A percentile compares a stretch with the other conserved stretches of the same genome.
phyloP scores from a whole-genome alignment of 2,797 vertebrate species.

The Enteromius thamalakanensis region DNA sequence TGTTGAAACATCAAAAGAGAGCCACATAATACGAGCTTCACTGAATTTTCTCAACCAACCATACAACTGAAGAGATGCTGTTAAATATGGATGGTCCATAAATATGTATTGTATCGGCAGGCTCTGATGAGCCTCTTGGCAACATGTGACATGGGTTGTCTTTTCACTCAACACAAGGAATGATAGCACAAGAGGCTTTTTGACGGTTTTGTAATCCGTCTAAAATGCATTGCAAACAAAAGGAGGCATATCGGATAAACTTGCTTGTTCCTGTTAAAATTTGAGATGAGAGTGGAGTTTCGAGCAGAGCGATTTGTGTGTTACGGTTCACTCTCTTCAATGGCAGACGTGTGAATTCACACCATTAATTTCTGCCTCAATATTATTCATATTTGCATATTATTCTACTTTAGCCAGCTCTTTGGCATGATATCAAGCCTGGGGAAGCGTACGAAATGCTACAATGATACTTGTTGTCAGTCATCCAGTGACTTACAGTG shows the following conservation, averaged over 20 bases:
- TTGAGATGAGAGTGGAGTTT: background rate
- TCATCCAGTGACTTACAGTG: background rate
- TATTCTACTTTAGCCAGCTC: background rate
- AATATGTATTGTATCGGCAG: conserved; percentile 34
- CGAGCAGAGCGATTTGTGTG: background rate
- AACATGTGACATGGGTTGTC: conserved; percentile 1
- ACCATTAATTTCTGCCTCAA: background rate
- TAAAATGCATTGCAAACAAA: background rate
- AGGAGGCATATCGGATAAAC: background rate
- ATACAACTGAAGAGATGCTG: conserved; percentile 56
- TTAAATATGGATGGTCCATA: conserved; percentile 51
- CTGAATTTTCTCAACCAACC: conserved; percentile 64
- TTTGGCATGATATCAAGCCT: background rate
- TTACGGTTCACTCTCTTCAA: background rate
- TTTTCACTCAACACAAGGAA: background rate
- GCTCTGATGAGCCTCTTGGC: conserved; percentile 35
- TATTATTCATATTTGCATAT: conserved; percentile 13
- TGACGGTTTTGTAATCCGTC: background rate
- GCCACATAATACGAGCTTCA: conserved; percentile 62
- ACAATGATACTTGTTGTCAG: conserved; percentile 3
- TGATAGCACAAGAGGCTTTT: background rate
- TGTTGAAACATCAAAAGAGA: conserved; percentile 68
- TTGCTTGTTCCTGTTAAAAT: conserved; percentile 3
- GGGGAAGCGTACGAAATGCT: background rate
- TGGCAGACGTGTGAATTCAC: background rate